Evolutionary conservation across 1,140 invertebrate species (phyloP).

Genomic region (Elymnias hypermnestra): DNA sequence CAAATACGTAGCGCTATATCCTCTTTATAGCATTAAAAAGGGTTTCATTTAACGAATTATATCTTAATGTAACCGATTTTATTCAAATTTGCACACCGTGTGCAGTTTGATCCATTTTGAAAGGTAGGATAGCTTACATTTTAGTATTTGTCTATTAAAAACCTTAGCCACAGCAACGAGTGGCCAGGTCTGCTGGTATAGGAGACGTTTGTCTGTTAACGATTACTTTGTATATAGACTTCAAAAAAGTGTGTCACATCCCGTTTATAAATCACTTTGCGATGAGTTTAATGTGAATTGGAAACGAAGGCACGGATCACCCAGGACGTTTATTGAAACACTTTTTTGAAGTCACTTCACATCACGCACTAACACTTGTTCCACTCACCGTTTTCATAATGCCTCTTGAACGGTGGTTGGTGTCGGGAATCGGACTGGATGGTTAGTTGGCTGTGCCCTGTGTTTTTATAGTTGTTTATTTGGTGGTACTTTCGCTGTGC

Average conservation of each 20-base stretch:
- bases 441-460: constrained; percentile 76
- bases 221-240: constrained; percentile 37
- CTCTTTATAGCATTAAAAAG: too few relatives aligned
- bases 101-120: too few relatives aligned
- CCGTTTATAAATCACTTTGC: constrained; percentile 14
- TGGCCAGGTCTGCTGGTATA: too few relatives aligned
- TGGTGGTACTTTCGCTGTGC: constrained; percentile 74
- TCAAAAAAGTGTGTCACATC: constrained; percentile 62
- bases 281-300: constrained; percentile 1
- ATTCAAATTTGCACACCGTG: too few relatives aligned
- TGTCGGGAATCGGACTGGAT: constrained; percentile 84
- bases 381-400: constrained; percentile 78
- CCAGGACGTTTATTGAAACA: constrained; percentile 27
- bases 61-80: too few relatives aligned
- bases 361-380: constrained; percentile 37
- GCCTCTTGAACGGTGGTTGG: constrained; percentile 74
- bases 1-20: too few relatives aligned
- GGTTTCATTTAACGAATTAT: too few relatives aligned
- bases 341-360: constrained; percentile 69
- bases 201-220: too few relatives aligned
- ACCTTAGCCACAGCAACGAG: too few relatives aligned
- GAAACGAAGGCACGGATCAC: constrained; percentile 34
- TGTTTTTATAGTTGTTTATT: constrained; percentile 79
- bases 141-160: too few relatives aligned
- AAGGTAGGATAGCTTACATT: too few relatives aligned